Evolutionary conservation across 2,113 vertebrate genomes (phyloP), one percentile per base, ranked within the genome.

Genomic region (Limanda limanda): DNA sequence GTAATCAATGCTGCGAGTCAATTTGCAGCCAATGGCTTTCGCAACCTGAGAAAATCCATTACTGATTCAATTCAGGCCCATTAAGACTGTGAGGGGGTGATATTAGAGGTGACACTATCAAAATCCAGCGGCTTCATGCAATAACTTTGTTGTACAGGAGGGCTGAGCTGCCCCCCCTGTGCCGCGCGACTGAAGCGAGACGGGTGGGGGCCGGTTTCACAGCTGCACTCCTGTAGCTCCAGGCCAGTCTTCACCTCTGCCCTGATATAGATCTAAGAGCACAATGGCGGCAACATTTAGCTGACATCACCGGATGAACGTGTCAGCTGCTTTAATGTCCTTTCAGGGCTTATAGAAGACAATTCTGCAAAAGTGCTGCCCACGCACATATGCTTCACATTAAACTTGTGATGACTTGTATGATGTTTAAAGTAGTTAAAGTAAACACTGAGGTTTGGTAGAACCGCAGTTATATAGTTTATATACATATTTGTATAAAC

Each of bases 1-100:
- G 65, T 87, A 87, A 93, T 91, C 86, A 85, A 93, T 91, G 87
- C 62, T 66, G 61, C 74, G 47, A 92, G 89, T 92, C 85, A 86
- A 90, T 93, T 91, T 83, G 55, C 76, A 86, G 82, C 81, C 69
- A 48, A 86, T 75, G 81, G 70, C 76, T 85, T 86, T 82, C 47
- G 65, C 81, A 80, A 74, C 68, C 25, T 51, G 61, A 74, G 81
- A 54, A 73, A 81, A 87, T 89, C 74, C 62, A 84, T 83, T 56
- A 68, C 79, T 83, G 78, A 93, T 88, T 81, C 71, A 86, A 88
- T 89, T 88, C 82, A 48, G 74, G 60, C 55, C 71, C 61, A 73
- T 87, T 83, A 83, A 81, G 76, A 80, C 18, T 1, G 40, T 23
- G 70, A 74, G 76, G 73, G 67, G 69, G 51, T 68, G 42, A 78